Evolutionary conservation across 2,797 vertebrate genomes (phyloP), one percentile per base, ranked within the genome.

Genomic region (Vespertilio murinus): DNA sequence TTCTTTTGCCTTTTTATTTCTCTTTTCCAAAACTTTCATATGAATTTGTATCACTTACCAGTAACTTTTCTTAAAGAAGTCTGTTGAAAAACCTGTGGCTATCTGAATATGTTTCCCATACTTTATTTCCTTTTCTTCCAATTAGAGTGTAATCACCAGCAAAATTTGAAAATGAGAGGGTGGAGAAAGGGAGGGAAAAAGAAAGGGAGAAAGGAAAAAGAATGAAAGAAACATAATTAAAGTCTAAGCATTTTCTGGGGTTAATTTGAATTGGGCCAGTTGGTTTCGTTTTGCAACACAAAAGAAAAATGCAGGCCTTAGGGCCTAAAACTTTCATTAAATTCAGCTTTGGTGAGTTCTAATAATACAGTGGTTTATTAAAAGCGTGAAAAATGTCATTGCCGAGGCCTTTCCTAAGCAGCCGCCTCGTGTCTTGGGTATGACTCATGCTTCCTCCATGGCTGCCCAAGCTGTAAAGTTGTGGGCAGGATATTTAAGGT

Each of bases 361-460:
- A 96, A 97, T 95, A 78, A 28, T 96, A 94, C 82, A 88, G 47
- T 35, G 94, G 92, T 96, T 97, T 98, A 97, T 94, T 88, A 97
- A 88, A 97, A 96, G 97, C 88, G 96, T 96, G 97, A 97, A 97
- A 97, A 97, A 88, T 96, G 97, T 92, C 95, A 64, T 94, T 78
- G 85, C 84, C 1, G 91, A 96, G 94, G 69, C 74, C 84, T 94
- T 97, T 96, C 73, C 95, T 94, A 52, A 71, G 87, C 94, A 49
- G 88, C 94, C 79, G 94, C 90, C 33, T 3, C 93, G 25, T 95
- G 94, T 97, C 97, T n/a, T 6, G 79, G 61, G 59, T 90, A 65
- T 97, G 92, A 96, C 93, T 96, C 97, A 91, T 8, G 93, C 89
- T 96, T 94, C 93, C 93, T 94, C 88, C 88, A 78, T 35, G 90